Percentiles rank a stretch among this genome's conserved stretches.
Evolutionary conservation across 2,113 vertebrate species (phyloP).

Genomic region (Mustela lutreola): DNA sequence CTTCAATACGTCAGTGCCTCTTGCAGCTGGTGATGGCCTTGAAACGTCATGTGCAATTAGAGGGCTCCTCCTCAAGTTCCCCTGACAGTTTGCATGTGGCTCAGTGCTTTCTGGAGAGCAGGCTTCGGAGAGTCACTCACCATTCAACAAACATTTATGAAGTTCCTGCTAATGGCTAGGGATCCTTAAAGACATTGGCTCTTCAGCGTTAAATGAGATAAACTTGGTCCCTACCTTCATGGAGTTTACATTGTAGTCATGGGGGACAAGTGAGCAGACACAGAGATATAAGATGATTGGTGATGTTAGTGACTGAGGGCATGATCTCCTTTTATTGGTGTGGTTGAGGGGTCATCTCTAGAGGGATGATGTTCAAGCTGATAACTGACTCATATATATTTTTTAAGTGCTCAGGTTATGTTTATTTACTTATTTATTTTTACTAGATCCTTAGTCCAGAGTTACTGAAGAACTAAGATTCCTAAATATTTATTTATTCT

Average conservation of each 20-base stretch:
- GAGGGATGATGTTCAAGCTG: background rate
- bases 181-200: background rate
- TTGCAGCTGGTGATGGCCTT: slow-evolving; percentile 15
- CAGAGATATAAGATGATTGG: background rate
- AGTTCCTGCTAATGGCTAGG: background rate
- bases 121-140: background rate
- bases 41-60: slow-evolving; percentile 27
- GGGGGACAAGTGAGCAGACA: background rate
- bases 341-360: background rate
- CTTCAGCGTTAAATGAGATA: background rate
- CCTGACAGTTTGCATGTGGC: background rate
- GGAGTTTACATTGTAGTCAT: background rate
- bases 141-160: background rate
- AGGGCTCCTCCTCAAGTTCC: background rate
- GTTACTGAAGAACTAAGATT: background rate
- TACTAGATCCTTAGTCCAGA: background rate
- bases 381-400: background rate
- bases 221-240: background rate
- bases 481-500: background rate
- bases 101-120: slow-evolving; percentile 28
- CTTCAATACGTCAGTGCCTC: background rate
- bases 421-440: background rate
- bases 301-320: background rate
- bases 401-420: background rate
- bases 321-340: background rate